phyloP scores from a whole-genome alignment of 2,113 vertebrate species.

The Ameiurus melas region DNA sequence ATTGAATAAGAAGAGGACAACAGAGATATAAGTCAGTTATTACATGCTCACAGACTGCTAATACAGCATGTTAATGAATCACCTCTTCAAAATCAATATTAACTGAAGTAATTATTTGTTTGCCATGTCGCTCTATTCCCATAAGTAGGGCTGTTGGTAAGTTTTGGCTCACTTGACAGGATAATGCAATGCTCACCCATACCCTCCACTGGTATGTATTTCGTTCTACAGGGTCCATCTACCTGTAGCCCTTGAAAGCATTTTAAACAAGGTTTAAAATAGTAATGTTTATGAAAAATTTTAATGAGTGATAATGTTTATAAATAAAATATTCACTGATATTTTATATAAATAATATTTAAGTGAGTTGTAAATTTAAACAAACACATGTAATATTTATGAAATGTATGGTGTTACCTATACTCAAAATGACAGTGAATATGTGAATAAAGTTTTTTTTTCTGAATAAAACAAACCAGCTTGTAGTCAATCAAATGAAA shows the following conservation, averaged over 20 bases:
- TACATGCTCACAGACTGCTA: not conserved
- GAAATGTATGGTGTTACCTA: not conserved
- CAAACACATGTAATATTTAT: slow-evolving; percentile 6
- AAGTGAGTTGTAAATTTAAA: not conserved
- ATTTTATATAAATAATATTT: slow-evolving; percentile 27
- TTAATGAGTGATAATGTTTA: too few relatives aligned
- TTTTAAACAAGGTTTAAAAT: not conserved
- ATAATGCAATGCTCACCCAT: not conserved
- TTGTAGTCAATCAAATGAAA: not conserved
- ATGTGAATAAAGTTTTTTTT: slow-evolving; percentile 1
- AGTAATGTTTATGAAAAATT: not conserved
- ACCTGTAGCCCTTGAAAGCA: not conserved
- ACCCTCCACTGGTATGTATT: not conserved
- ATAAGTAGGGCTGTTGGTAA: not conserved
- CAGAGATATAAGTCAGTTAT: not conserved
- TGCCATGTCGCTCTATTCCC: not conserved
- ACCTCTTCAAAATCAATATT: not conserved
- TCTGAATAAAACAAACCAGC: not conserved
- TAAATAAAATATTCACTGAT: not conserved
- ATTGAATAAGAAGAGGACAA: not conserved
- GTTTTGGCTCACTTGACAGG: not conserved
- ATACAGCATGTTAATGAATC: not conserved
- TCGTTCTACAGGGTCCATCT: not conserved
- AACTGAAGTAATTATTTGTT: not conserved
- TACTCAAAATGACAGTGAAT: not conserved